Evolutionary conservation across 2,888 invertebrate genomes (phyloP).

Genomic region (Omphaloscelis lunosa): DNA sequence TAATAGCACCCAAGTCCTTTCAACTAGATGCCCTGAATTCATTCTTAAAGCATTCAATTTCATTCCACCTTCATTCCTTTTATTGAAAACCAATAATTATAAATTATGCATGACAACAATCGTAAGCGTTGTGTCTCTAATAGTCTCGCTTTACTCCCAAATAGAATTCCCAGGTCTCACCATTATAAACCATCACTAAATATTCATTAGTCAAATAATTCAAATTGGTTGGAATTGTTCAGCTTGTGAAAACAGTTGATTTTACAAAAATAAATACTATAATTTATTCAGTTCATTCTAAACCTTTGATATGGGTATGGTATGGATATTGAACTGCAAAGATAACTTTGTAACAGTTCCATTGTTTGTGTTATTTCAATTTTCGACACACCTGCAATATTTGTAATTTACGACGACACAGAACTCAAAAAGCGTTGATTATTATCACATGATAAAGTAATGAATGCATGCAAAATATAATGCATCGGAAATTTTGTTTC

Average conservation of each 20-base stretch:
- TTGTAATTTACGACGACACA: slow-evolving; percentile 40
- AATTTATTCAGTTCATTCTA: slow-evolving; percentile 60
- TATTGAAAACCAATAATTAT: slow-evolving; percentile 56
- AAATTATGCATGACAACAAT: slow-evolving; percentile 51
- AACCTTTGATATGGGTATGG: slow-evolving; percentile 37
- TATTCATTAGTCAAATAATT: slow-evolving; percentile 65
- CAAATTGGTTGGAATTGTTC: slow-evolving; percentile 62
- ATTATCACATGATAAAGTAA: slow-evolving; percentile 46
- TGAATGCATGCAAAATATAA: slow-evolving; percentile 39
- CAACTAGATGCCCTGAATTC: background rate
- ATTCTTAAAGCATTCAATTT: slow-evolving; percentile 26
- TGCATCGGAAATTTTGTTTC: slow-evolving; percentile 12
- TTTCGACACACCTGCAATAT: slow-evolving; percentile 29
- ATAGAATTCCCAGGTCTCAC: slow-evolving; percentile 41
- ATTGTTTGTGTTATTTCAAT: slow-evolving; percentile 37
- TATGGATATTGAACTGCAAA: slow-evolving; percentile 41
- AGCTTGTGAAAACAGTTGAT: slow-evolving; percentile 60
- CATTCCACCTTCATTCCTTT: slow-evolving; percentile 15
- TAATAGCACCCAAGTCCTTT: slow-evolving; percentile 12
- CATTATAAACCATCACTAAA: slow-evolving; percentile 57
- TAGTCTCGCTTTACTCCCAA: slow-evolving; percentile 39
- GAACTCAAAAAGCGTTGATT: slow-evolving; percentile 45
- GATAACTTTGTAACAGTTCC: slow-evolving; percentile 32
- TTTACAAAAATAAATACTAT: slow-evolving; percentile 65
- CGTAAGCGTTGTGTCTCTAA: slow-evolving; percentile 55